Percentiles rank a stretch among this genome's conserved stretches.
Conservation (phyloP, 2,113 vertebrate genomes). For the Bambusicola thoracicus region DNA sequence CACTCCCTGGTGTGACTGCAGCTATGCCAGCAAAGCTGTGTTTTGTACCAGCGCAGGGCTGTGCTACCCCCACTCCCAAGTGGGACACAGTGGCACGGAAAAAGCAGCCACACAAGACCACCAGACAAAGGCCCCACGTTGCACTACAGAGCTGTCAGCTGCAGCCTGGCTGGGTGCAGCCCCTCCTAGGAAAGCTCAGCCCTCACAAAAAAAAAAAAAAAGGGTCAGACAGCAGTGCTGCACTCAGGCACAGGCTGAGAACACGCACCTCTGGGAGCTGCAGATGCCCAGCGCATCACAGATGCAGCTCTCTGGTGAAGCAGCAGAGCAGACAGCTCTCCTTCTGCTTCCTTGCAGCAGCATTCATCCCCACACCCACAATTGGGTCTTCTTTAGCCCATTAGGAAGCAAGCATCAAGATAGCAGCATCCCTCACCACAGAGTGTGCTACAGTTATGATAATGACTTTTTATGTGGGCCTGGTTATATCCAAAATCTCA, state of each 20-base stretch:
- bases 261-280: not conserved
- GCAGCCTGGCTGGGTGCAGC: not conserved
- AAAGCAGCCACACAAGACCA: not conserved
- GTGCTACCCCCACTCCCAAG: not conserved
- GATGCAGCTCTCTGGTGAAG: not conserved
- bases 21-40: conserved; percentile 35
- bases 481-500: not conserved
- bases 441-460: not conserved
- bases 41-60: not conserved
- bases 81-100: not conserved
- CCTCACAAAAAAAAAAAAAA: not conserved
- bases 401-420: not conserved
- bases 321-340: rapidly evolving
- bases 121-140: not conserved
- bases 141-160: not conserved
- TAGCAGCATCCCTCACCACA: not conserved
- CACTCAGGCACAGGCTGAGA: not conserved
- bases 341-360: not conserved
- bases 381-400: not conserved
- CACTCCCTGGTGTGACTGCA: conserved; percentile 60
- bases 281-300: rapidly evolving
- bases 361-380: not conserved
- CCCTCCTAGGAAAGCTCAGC: not conserved
- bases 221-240: not conserved
- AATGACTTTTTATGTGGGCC: not conserved